Evolutionary conservation across 1,140 invertebrate genomes (phyloP), one percentile per base, ranked within the genome.

Genomic region (Eriocheir sinensis): DNA sequence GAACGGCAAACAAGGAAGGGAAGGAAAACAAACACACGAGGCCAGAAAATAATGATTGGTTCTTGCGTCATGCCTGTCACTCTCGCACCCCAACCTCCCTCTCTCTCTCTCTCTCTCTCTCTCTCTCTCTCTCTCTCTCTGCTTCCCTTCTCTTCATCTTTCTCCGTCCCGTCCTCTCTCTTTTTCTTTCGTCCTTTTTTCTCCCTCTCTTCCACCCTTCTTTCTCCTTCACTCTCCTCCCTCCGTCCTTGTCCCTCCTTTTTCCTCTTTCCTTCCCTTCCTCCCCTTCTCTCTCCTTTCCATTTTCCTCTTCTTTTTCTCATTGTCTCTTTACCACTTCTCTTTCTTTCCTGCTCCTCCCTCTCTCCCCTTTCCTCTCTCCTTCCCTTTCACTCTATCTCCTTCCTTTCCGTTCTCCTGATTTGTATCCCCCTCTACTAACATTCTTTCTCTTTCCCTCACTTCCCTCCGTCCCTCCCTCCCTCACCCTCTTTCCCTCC

Each of bases 101-200:
- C 60, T 27, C 60, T 27, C 60, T 72, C 60, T 72, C 60, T 72
- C 60, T 72, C 60, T 72, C 60, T 72, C 60, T 72, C 60, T 72
- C 60, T 72, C 60, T 72, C 60, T 72, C 60, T 72, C 60, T 72
- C 60, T 72, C 60, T 72, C 60, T 72, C 60, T 72, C 60, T 72
- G 12, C 27, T 27, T 72, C 60, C 27, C 60, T 72, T 27, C 27
- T 27, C 27, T 27, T 72, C 60, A 12, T 27, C 27, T 72, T 27
- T 72, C 60, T 72, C 12, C 27, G 60, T 72, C 60, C 60, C 60
- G 12, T 15, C 60, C 60, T 72, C 12, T 12, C 12, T 27, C 60
- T 72, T 15, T 72, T 15, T 72, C 12, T 72, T 27, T 27, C 53
- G 53, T 27, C 27, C 53, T 72, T 12, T 27, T 72, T 12, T 27